Conservation (phyloP, 2,113 vertebrate species). For the Tor tambroides region DNA sequence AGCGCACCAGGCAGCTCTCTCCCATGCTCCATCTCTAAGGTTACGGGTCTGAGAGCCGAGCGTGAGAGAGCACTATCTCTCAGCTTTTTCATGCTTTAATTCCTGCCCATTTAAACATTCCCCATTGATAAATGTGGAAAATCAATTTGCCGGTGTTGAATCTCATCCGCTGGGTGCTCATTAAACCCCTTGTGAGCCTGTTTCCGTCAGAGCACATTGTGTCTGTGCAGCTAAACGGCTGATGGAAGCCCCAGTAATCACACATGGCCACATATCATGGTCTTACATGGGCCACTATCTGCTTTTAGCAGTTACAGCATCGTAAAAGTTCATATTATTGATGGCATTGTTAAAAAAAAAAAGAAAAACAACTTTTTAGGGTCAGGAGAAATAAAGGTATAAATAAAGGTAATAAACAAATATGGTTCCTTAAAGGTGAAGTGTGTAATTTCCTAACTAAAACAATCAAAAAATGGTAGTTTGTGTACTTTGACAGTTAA, state of each 20-base stretch:
- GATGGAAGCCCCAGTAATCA: conserved; percentile 62
- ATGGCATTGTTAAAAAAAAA: not conserved
- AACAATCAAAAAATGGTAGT: not conserved
- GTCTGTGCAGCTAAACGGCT: conserved; percentile 68
- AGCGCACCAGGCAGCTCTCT: conserved; percentile 12
- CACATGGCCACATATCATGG: conserved; percentile 61
- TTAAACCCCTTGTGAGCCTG: conserved; percentile 73
- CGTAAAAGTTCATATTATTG: not conserved
- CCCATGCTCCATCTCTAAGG: conserved; percentile 18
- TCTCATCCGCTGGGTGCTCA: conserved; percentile 64
- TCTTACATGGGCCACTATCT: conserved; percentile 62
- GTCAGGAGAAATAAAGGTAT: not conserved
- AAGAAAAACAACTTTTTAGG: not conserved
- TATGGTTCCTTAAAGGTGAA: not conserved
- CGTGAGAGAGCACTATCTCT: not conserved
- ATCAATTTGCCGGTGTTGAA: conserved; percentile 71
- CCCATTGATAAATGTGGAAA: conserved; percentile 70
- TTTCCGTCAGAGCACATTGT: conserved; percentile 68
- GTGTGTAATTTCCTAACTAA: not conserved
- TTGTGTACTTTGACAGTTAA: not conserved
- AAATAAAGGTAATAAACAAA: not conserved
- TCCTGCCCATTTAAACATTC: conserved; percentile 72
- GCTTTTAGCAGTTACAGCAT: not conserved
- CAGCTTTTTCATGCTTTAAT: conserved; percentile 48
- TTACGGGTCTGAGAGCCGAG: conserved; percentile 11